Evolutionary conservation across 2,888 invertebrate species (phyloP), one percentile per base, ranked within the genome.

Genomic region (Seira ritae): DNA sequence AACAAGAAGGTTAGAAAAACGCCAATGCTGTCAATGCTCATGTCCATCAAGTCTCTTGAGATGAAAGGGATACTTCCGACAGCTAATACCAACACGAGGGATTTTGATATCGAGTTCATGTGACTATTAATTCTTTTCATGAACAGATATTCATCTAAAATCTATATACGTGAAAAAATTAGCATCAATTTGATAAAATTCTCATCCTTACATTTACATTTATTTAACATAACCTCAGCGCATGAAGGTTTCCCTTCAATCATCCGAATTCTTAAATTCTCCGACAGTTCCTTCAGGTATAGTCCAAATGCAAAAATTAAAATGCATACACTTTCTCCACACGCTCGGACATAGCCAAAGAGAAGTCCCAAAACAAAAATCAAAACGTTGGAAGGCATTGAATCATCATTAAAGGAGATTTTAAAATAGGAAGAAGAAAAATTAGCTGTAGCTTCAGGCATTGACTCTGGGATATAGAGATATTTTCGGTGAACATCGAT

Each of bases 41-140:
- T 6, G 15, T 20, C 17, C 17, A 62, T 20, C 1, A 70, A 19
- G 4, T 15, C 15, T n/a, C 69, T 37, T 2, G 77, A 31, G 6
- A 77, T 6, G 22, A 42, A 77, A 0, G 77, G 77, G 4, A 76
- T 12, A 17, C 76, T 68, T 12, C 76, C 76, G 19, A 76, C 10
- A 24, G 19, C 19, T 12, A 17, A 76, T 1, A 24, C 1, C 8
- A 76, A 24, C 0, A 31, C 19, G 15, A 68, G 10, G 6, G 8
- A 0, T 1, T 20, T 20, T 6, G 17, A 1, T 10, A 76, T 68
- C 3, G 17, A 31, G 24, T 68, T 76, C 0, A 68, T 55, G 23
- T 19, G n/a, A 1, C 55, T 24, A 19, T 76, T 68, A 1, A 76
- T 68, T 1, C 23, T 20, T 37, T 68, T 67, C 10, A 68, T 60